phyloP scores from a whole-genome alignment of 2,797 vertebrate species.

The Pseudomugil gertrudae region DNA sequence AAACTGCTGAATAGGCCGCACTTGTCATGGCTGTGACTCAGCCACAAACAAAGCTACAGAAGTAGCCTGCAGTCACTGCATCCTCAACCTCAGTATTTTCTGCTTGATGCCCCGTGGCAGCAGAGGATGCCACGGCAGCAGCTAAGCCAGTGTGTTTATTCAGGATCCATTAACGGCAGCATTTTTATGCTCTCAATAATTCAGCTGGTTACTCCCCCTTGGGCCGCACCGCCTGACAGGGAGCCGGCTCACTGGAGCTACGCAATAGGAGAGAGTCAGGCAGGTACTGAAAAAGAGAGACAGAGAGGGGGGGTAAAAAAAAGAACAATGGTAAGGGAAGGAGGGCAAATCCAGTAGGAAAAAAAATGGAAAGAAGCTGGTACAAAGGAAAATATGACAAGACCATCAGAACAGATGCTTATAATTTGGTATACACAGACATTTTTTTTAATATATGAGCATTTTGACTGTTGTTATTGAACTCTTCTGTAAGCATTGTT shows the following conservation, averaged over 20 bases:
- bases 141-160: slow-evolving; percentile 81
- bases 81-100: slow-evolving; percentile 65
- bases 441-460: neutral
- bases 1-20: slow-evolving; percentile 4
- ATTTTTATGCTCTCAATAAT: slow-evolving; percentile 86
- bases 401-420: neutral
- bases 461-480: too few species aligned
- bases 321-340: slow-evolving; percentile 40
- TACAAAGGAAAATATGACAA: slow-evolving; percentile 49
- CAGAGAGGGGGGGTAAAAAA: slow-evolving; percentile 18
- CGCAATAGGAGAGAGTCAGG: slow-evolving; percentile 50
- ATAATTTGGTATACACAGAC: slow-evolving; percentile 9
- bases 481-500: too few species aligned
- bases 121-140: slow-evolving; percentile 65
- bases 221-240: slow-evolving; percentile 69
- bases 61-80: slow-evolving; percentile 42
- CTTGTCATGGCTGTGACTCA: slow-evolving; percentile 41
- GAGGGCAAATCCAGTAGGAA: slow-evolving; percentile 40
- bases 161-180: slow-evolving; percentile 82
- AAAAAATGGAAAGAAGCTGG: slow-evolving; percentile 33
- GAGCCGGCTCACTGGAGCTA: slow-evolving; percentile 73
- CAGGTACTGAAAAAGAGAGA: slow-evolving; percentile 14
- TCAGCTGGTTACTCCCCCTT: slow-evolving; percentile 78
- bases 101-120: slow-evolving; percentile 69
- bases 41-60: slow-evolving; percentile 49